Conservation (phyloP, 2,888 invertebrate genomes). For the Drosophila hamatofila region DNA sequence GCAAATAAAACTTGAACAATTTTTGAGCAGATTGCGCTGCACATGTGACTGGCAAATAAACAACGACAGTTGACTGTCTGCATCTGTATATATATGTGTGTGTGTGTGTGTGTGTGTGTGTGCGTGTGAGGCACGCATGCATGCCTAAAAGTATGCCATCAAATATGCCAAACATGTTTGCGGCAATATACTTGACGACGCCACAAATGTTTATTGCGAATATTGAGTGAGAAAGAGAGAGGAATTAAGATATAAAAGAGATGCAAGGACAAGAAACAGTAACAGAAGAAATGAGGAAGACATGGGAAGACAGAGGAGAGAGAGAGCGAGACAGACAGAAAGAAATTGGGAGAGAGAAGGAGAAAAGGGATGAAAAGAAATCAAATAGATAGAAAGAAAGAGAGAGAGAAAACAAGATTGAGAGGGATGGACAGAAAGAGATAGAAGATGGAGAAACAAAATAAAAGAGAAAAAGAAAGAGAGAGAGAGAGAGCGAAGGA, state of each 20-base stretch:
- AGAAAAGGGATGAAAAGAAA: too few relatives aligned
- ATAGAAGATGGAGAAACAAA: background rate
- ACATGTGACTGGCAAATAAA: constrained; percentile 44
- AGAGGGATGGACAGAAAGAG: background rate
- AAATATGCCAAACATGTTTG: constrained; percentile 78
- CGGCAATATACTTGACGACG: constrained; percentile 52
- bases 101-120: background rate
- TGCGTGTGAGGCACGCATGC: constrained; percentile 38
- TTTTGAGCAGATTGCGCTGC: constrained; percentile 55
- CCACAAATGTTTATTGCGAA: constrained; percentile 63
- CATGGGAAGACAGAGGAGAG: accelerated
- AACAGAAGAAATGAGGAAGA: background rate
- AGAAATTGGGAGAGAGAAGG: too few relatives aligned
- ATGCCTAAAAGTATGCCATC: constrained; percentile 74
- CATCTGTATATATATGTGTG: background rate
- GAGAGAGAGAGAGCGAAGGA: background rate
- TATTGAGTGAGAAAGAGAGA: background rate
- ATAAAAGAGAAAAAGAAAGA: background rate
- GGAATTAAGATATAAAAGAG: background rate
- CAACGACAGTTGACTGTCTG: constrained; percentile 5
- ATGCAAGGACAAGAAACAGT: background rate
- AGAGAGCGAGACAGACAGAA: background rate
- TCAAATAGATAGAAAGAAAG: background rate
- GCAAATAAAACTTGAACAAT: constrained; percentile 70
- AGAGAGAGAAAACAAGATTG: background rate